phyloP scores from a whole-genome alignment of 2,888 invertebrate species.

The Anarsia innoxiella region DNA sequence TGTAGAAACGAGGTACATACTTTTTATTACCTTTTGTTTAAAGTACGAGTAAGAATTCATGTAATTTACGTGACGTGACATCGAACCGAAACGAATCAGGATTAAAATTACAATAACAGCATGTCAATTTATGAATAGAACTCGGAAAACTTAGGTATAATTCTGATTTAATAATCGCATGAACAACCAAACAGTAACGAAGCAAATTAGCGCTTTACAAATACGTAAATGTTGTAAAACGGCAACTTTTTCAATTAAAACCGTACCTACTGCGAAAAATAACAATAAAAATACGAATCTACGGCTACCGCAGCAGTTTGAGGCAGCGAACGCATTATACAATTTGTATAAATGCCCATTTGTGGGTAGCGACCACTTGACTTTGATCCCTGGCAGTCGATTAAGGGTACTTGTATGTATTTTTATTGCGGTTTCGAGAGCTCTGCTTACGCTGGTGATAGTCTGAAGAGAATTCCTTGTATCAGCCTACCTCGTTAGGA shows the following conservation, averaged over 20 bases:
- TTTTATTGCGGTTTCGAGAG: constrained; percentile 1
- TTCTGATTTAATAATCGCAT: neutral
- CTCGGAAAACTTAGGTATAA: too few relatives aligned
- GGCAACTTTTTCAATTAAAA: constrained; percentile 32
- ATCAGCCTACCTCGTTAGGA: constrained; percentile 29
- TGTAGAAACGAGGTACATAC: too few relatives aligned
- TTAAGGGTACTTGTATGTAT: neutral
- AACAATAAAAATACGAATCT: constrained; percentile 28
- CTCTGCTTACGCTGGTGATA: constrained; percentile 14
- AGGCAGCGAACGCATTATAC: constrained; percentile 32
- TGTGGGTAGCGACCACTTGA: constrained; percentile 16
- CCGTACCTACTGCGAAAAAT: constrained; percentile 31
- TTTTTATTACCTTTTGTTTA: too few relatives aligned
- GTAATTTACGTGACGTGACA: too few relatives aligned
- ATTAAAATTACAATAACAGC: too few relatives aligned
- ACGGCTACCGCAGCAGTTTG: constrained; percentile 29
- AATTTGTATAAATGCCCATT: constrained; percentile 37
- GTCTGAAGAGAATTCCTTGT: constrained; percentile 24
- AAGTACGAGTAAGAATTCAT: too few relatives aligned
- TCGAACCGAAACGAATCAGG: too few relatives aligned
- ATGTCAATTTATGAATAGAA: too few relatives aligned
- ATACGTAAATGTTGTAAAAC: constrained; percentile 3
- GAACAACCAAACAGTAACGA: neutral
- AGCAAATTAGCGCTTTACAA: neutral
- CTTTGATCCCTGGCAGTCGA: constrained; percentile 9